phyloP scores from a whole-genome alignment of 2,888 invertebrate species.

The Temnothorax ravouxi region DNA sequence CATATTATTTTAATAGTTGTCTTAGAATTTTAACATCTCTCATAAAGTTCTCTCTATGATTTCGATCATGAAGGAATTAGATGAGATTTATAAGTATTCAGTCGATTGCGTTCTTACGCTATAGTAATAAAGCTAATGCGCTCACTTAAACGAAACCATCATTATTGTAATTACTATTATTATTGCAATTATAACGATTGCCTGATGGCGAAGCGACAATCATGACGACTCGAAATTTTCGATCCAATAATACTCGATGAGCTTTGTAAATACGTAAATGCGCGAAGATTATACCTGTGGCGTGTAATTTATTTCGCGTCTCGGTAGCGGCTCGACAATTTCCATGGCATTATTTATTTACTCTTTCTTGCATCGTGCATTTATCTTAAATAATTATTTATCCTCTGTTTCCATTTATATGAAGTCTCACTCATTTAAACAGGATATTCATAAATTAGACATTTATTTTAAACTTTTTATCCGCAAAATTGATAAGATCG shows the following conservation, averaged over 20 bases:
- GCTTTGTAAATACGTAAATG: constrained; percentile 42
- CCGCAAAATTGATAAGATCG: neutral
- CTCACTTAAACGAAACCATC: constrained; percentile 59
- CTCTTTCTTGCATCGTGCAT: neutral
- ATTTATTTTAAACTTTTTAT: neutral
- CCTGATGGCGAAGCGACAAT: constrained; percentile 66
- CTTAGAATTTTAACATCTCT: neutral
- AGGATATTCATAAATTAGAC: neutral
- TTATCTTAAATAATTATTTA: constrained; percentile 18
- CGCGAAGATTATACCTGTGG: constrained; percentile 57
- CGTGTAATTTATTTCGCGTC: constrained; percentile 29
- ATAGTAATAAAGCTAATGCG: constrained; percentile 71
- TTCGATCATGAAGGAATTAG: constrained; percentile 8
- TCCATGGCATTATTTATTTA: constrained; percentile 15
- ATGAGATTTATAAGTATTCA: constrained; percentile 17
- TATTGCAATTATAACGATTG: constrained; percentile 80
- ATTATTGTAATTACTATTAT: constrained; percentile 80
- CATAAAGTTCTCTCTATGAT: neutral
- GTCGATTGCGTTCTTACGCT: constrained; percentile 62
- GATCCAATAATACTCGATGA: constrained; percentile 38
- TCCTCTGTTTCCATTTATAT: neutral
- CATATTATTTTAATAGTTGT: neutral
- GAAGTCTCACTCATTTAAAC: neutral
- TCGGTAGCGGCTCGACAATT: neutral
- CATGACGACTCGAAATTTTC: constrained; percentile 36